phyloP scores from a whole-genome alignment of 1,140 invertebrate species.

The Maniola jurtina region DNA sequence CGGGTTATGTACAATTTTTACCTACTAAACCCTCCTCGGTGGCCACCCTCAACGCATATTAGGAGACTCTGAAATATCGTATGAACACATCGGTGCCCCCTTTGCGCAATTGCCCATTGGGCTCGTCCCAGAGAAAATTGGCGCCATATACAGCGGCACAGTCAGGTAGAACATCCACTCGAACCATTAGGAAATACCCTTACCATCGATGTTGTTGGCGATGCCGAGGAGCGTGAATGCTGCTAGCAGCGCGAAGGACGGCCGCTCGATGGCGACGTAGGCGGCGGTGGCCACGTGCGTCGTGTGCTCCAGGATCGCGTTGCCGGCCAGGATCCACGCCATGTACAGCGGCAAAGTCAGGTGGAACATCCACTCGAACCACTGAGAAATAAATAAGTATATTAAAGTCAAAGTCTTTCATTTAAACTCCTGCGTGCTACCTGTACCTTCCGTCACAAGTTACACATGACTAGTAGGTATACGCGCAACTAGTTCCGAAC shows the following conservation, averaged over 20 bases:
- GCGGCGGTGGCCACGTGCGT: slow-evolving; percentile 25
- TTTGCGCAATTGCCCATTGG: no score
- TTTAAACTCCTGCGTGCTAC: no score
- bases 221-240: slow-evolving; percentile 29
- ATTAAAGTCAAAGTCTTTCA: no score
- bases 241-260: slow-evolving; percentile 29
- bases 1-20: no score
- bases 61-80: neutral
- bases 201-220: slow-evolving; percentile 37
- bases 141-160: no score
- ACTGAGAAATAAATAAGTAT: slow-evolving; percentile 16
- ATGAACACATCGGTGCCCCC: neutral
- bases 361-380: slow-evolving; percentile 30
- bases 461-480: no score
- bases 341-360: slow-evolving; percentile 27
- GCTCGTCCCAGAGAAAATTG: no score
- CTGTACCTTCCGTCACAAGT: no score
- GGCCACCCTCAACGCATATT: no score
- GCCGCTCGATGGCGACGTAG: slow-evolving; percentile 38
- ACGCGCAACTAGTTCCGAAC: no score
- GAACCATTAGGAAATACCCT: slow-evolving; percentile 3
- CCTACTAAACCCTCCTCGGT: no score
- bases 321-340: slow-evolving; percentile 30
- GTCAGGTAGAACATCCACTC: no score
- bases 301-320: slow-evolving; percentile 17